phyloP scores from a whole-genome alignment of 2,113 vertebrate genomes.

The Corythaeola cristata region DNA sequence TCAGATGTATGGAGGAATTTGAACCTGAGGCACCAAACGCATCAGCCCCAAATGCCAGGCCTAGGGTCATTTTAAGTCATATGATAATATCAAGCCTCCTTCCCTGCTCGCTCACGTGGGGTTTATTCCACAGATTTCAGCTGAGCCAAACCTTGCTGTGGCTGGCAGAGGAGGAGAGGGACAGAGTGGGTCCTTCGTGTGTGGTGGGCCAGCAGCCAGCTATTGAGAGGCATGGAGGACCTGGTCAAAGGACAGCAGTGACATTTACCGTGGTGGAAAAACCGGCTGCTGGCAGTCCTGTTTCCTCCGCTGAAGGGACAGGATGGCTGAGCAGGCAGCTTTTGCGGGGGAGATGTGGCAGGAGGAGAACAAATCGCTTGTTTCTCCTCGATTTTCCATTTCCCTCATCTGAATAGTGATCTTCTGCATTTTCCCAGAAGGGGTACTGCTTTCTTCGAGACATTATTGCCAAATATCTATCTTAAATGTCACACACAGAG shows the following conservation, averaged over 20 bases:
- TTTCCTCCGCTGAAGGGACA: conserved; percentile 16
- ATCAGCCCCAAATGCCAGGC: background rate
- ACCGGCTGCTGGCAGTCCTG: background rate
- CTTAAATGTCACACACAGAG: background rate
- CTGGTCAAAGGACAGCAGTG: background rate
- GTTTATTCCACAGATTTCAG: background rate
- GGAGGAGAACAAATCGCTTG: background rate
- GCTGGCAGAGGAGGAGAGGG: background rate
- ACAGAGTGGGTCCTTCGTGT: background rate
- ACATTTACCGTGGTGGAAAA: conserved; percentile 4
- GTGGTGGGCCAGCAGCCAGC: background rate
- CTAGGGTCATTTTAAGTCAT: background rate
- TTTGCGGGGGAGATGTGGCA: background rate
- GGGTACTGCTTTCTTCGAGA: conserved; percentile 11
- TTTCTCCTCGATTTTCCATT: background rate
- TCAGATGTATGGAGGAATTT: background rate
- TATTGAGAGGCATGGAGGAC: background rate
- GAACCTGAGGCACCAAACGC: background rate
- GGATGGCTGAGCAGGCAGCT: conserved; percentile 14
- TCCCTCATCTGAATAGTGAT: conserved; percentile 36
- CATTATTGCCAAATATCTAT: conserved; percentile 41
- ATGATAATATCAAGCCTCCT: background rate
- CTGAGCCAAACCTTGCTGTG: background rate
- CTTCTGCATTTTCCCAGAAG: conserved; percentile 21
- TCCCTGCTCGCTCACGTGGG: background rate